These are phyloP conservation scores for Drosophila chauvacae DNA, from an alignment of 1,140 invertebrate genomes.

Conservation along the genomic window DNA sequence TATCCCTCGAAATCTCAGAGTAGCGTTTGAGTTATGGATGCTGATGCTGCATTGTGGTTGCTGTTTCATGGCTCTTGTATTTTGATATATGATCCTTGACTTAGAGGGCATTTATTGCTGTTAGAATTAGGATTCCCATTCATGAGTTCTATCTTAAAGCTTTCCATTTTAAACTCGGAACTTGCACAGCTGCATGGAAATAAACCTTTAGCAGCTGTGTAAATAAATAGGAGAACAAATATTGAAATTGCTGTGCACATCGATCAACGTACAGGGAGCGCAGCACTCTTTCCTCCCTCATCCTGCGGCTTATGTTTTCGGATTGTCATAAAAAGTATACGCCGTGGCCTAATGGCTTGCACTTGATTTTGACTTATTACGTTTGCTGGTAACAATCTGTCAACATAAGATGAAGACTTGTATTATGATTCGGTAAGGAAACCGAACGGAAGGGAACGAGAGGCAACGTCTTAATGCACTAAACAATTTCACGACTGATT, in stretches of 20 bases:
- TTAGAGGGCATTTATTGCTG: conserved; percentile 6
- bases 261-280: neutral
- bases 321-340: neutral
- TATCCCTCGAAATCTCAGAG: conserved; percentile 9
- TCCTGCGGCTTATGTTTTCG: no score
- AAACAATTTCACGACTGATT: conserved; percentile 74
- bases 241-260: conserved; percentile 12
- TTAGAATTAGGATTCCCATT: neutral
- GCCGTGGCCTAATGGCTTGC: conserved; percentile 27
- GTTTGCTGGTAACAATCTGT: conserved; percentile 22
- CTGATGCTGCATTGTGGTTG: conserved; percentile 15
- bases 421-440: conserved; percentile 15
- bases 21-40: conserved; percentile 17
- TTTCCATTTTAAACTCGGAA: neutral
- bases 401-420: conserved; percentile 41
- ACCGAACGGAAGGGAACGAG: neutral
- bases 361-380: conserved; percentile 64
- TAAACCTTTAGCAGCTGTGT: neutral
- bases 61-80: conserved; percentile 48
- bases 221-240: conserved; percentile 22
- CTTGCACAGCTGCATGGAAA: neutral
- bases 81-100: conserved; percentile 52
- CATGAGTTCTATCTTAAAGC: neutral
- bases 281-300: neutral
- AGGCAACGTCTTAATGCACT: conserved; percentile 41